Conservation (phyloP, 2,113 vertebrate genomes). For the rabbit (Oryctolagus cuniculus) region mOryCun1.1 NC_091449.1:25816501-25817000, state of each 20-base stretch:
- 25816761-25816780: background rate
- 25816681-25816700: background rate
- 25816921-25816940: background rate
- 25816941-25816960: background rate
- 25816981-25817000: conserved; percentile 61
- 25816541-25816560: background rate
- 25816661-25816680: no score
- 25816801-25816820: background rate
- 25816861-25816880: background rate
- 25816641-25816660: no score
- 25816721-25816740: background rate
- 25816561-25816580: no score
- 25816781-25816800: background rate
- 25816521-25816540: background rate
- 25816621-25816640: background rate
- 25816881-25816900: background rate
- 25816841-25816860: background rate
- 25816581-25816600: background rate
- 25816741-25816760: fast-evolving
- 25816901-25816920: background rate
- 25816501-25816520: no score
- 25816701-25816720: fast-evolving
- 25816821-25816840: background rate
- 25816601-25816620: background rate
- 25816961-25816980: conserved; percentile 36